These are phyloP conservation scores for Prionace glauca DNA, from an alignment of 2,797 vertebrate genomes.

Conservation along the genomic window DNA sequence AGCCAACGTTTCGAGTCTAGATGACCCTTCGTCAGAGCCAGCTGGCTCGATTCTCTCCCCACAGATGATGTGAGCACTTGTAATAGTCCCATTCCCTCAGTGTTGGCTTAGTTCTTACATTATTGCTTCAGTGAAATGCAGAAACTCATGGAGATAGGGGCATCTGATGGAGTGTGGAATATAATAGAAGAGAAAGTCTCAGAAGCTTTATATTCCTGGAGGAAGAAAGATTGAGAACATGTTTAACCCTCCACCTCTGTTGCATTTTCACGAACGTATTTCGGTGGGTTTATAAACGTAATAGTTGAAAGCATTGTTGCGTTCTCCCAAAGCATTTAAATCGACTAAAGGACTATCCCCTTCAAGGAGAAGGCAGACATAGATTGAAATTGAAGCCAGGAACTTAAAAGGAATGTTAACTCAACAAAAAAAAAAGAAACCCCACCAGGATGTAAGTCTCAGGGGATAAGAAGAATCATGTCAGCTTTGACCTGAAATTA, in stretches of 20 bases:
- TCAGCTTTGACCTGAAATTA: neutral
- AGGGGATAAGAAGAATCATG: neutral
- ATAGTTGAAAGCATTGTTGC: neutral
- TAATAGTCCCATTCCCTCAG: neutral
- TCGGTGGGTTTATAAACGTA: neutral
- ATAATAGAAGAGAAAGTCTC: neutral
- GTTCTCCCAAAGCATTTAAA: neutral
- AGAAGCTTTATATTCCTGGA: too few species aligned
- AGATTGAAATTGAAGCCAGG: neutral
- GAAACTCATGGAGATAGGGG: neutral
- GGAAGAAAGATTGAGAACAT: neutral
- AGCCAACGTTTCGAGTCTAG: too few species aligned
- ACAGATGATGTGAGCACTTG: too few species aligned
- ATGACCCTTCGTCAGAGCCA: too few species aligned
- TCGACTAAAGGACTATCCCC: too few species aligned
- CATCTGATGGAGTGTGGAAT: neutral
- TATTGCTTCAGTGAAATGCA: neutral
- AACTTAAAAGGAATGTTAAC: neutral
- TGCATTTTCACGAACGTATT: neutral
- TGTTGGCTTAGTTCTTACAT: neutral
- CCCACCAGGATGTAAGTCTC: too few species aligned
- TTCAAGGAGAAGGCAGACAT: neutral
- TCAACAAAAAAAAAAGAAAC: neutral
- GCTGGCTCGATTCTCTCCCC: too few species aligned
- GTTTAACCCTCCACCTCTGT: neutral